These are phyloP conservation scores for Steinernema scapterisci DNA, from an alignment of 2,888 invertebrate genomes.

Conservation along the genomic window DNA sequence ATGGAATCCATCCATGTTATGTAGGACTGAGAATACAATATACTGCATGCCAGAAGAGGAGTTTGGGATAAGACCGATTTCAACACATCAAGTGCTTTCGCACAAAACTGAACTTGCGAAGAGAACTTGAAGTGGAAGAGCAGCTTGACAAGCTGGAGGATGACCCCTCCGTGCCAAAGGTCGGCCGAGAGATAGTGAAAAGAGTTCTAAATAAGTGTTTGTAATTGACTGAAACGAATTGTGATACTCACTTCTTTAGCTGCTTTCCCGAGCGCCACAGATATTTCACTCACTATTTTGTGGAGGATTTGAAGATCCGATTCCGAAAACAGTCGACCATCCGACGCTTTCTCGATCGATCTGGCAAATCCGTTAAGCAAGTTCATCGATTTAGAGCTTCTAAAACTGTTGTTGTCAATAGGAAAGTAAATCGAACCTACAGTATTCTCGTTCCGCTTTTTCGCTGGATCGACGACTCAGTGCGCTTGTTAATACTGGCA, in stretches of 20 bases:
- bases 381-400: not conserved
- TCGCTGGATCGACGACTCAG: not conserved
- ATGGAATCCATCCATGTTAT: not conserved
- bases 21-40: not conserved
- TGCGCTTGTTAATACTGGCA: not conserved
- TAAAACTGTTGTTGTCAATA: not conserved
- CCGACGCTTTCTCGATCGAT: not conserved
- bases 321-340: not conserved
- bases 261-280: not conserved
- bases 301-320: not conserved
- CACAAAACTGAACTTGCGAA: not conserved
- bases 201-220: not conserved
- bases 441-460: not conserved
- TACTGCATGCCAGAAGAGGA: not conserved
- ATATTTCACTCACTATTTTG: not conserved
- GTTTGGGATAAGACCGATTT: not conserved
- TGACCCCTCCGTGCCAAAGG: not conserved
- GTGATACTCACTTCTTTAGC: not conserved
- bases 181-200: not conserved
- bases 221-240: not conserved
- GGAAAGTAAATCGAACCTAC: not conserved
- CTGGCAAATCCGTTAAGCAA: not conserved
- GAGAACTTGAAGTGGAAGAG: not conserved
- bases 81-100: not conserved
- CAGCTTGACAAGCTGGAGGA: not conserved